A percentile compares a stretch with the other conserved stretches of the same genome.
Evolutionary conservation across 2,113 vertebrate genomes (phyloP).

Genomic region (Lophius piscatorius): DNA sequence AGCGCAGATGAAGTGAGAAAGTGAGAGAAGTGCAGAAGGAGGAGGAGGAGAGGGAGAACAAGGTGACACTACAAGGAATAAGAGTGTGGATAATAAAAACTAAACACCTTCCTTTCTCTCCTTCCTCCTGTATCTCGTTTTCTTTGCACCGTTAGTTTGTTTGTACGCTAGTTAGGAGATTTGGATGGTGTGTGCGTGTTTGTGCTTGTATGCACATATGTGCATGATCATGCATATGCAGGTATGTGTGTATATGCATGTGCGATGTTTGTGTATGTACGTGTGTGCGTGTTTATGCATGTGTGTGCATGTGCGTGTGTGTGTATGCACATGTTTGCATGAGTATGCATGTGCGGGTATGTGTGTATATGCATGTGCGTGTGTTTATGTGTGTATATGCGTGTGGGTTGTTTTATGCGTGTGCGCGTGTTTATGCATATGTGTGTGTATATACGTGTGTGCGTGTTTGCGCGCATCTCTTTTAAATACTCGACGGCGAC

Average conservation of each 20-base stretch:
- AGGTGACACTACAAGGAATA: conserved; percentile 64
- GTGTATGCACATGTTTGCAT: conserved; percentile 2
- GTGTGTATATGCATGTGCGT: no score
- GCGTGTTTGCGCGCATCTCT: conserved; percentile 5
- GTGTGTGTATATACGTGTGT: neutral
- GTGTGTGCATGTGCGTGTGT: neutral
- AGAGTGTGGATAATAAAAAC: conserved; percentile 67
- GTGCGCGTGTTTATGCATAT: neutral
- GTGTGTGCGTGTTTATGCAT: neutral
- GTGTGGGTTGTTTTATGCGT: no score
- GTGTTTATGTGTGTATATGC: no score
- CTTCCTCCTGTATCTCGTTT: conserved; percentile 36
- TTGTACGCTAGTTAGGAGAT: conserved; percentile 50
- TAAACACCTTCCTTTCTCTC: conserved; percentile 58
- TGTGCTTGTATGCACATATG: neutral
- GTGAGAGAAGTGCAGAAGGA: no score
- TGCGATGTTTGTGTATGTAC: neutral
- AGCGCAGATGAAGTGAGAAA: conserved; percentile 28
- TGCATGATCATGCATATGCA: neutral
- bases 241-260: neutral
- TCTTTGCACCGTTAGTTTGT: conserved; percentile 48
- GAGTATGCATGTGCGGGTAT: no score
- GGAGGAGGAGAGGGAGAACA: conserved; percentile 35
- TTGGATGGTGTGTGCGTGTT: conserved; percentile 8
- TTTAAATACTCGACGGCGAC: no score